Conservation (phyloP, 2,113 vertebrate genomes). For the Lamprologus sp. region DNA sequence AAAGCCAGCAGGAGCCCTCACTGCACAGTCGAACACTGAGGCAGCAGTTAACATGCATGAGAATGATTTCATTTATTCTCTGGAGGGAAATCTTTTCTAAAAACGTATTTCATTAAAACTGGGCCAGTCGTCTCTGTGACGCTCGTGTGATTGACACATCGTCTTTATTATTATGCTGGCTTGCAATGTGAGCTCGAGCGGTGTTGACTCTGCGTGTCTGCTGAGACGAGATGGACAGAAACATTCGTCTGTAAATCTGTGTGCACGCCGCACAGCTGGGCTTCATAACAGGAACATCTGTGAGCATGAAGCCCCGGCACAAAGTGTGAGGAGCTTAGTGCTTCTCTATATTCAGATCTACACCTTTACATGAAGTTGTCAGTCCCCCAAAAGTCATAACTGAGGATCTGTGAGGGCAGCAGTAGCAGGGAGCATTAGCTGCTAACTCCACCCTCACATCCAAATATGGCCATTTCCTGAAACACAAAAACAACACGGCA, state of each 20-base stretch:
- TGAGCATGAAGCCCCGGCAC: background rate
- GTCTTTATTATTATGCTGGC: conserved; percentile 13
- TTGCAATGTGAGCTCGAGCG: background rate
- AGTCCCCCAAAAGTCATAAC: background rate
- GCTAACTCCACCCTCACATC: background rate
- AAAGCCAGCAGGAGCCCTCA: background rate
- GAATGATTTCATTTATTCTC: background rate
- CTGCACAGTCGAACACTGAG: background rate
- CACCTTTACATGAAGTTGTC: background rate
- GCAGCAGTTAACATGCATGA: background rate
- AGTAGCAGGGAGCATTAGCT: background rate
- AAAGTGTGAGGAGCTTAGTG: background rate
- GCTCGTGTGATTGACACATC: conserved; percentile 16
- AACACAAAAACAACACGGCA: background rate
- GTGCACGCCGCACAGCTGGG: background rate
- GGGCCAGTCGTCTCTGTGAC: background rate
- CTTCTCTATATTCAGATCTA: background rate
- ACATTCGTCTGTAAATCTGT: background rate
- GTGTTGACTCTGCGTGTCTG: conserved; percentile 6
- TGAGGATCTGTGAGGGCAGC: background rate
- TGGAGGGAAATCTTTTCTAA: background rate
- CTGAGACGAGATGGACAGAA: background rate
- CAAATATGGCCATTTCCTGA: background rate
- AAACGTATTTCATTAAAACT: background rate
- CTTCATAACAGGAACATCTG: background rate